Percentiles rank a stretch among this genome's conserved stretches.
Conservation (phyloP, 2,797 vertebrate genomes). For the Phoxinus dragarum region DNA sequence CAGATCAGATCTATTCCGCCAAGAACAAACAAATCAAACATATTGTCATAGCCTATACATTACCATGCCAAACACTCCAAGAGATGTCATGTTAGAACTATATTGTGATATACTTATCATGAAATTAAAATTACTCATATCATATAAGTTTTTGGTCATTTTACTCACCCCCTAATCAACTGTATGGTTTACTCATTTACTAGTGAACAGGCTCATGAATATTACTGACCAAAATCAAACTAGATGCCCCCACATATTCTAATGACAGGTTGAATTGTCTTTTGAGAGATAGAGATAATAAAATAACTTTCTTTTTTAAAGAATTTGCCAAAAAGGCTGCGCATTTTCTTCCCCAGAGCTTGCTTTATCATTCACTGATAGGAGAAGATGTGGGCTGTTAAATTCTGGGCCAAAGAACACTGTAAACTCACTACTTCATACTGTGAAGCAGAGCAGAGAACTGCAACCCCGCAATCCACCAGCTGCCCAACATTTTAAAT, state of each 20-base stretch:
- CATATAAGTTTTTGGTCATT: neutral
- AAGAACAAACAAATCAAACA: no score
- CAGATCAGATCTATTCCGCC: no score
- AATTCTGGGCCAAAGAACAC: constrained; percentile 61
- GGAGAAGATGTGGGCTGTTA: constrained; percentile 54
- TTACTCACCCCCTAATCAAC: neutral
- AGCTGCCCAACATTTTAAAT: constrained; percentile 5
- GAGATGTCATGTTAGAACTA: neutral
- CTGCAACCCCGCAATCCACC: neutral
- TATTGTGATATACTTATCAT: no score
- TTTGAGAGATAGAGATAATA: constrained; percentile 51
- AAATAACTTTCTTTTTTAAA: constrained; percentile 66
- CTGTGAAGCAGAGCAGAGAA: constrained; percentile 37
- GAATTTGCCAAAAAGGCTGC: constrained; percentile 67
- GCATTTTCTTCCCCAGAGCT: constrained; percentile 65
- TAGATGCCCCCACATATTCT: constrained; percentile 68
- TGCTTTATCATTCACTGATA: constrained; percentile 67
- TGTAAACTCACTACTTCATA: constrained; percentile 53
- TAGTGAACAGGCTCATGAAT: constrained; percentile 66
- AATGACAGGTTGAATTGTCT: constrained; percentile 66
- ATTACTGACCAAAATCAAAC: constrained; percentile 70
- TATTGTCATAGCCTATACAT: no score
- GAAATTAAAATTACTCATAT: no score
- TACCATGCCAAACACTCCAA: no score
- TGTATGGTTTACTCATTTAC: constrained; percentile 65